Percentiles rank a stretch among this genome's conserved stretches.
These are phyloP conservation scores for Sarcophaga peregrina DNA, from an alignment of 1,140 invertebrate genomes.

Conservation along the genomic window DNA sequence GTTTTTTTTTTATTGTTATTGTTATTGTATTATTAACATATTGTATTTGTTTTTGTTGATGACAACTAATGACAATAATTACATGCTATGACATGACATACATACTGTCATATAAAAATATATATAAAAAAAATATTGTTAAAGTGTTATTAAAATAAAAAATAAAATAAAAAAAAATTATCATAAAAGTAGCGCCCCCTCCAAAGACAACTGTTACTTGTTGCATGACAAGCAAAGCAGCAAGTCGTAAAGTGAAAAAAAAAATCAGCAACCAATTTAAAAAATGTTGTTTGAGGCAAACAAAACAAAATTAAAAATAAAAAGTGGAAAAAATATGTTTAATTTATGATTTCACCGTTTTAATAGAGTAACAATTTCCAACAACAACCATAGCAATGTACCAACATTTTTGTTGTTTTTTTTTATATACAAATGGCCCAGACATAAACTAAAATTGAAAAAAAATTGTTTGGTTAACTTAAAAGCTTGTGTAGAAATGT, in stretches of 20 bases:
- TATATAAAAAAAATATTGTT: neutral
- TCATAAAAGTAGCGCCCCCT: neutral
- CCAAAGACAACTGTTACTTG: neutral
- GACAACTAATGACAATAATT: conserved; percentile 6
- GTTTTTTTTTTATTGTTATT: too few relatives aligned
- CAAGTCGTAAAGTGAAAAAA: neutral
- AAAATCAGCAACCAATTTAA: neutral
- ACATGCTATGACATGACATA: neutral
- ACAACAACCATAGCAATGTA: too few relatives aligned
- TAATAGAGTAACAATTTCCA: neutral
- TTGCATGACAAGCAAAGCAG: neutral
- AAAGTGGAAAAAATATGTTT: neutral
- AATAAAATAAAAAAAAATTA: too few relatives aligned
- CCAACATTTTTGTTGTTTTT: too few relatives aligned
- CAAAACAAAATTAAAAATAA: neutral
- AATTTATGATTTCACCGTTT: conserved; percentile 22
- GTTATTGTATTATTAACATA: too few relatives aligned
- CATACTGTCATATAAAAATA: too few relatives aligned
- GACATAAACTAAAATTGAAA: too few relatives aligned
- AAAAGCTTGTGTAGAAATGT: too few relatives aligned
- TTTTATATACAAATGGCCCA: too few relatives aligned
- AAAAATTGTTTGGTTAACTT: too few relatives aligned
- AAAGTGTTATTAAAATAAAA: too few relatives aligned
- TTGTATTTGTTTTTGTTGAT: neutral
- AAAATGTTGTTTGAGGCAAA: neutral